Evolutionary conservation across 2,797 vertebrate species (phyloP).

Genomic region (Borostomias antarcticus): DNA sequence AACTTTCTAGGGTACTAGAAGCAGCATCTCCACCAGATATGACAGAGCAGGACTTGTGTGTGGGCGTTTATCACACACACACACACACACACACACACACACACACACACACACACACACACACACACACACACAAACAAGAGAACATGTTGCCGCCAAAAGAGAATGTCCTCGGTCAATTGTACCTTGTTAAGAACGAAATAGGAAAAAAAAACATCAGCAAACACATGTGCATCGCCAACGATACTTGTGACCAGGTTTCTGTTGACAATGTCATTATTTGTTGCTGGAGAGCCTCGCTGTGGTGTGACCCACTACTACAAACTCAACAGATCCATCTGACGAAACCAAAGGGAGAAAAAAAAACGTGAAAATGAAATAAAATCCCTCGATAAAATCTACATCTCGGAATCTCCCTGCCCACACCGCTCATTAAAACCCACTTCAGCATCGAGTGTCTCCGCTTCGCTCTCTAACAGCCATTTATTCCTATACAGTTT

Average conservation of each 20-base stretch:
- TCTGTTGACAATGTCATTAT: too few species aligned
- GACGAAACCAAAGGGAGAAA: background rate
- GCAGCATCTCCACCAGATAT: too few species aligned
- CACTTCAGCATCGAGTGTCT: background rate
- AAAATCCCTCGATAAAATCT: background rate
- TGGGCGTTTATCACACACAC: too few species aligned
- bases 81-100: background rate
- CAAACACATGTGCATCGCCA: too few species aligned
- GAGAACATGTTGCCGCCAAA: too few species aligned
- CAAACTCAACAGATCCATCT: background rate
- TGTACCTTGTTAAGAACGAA: too few species aligned
- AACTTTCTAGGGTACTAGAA: too few species aligned
- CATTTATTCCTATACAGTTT: too few species aligned
- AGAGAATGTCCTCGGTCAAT: too few species aligned
- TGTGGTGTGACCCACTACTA: background rate
- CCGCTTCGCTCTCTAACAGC: background rate
- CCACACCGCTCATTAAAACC: background rate
- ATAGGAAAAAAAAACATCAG: too few species aligned
- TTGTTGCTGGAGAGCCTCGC: background rate
- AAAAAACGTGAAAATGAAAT: background rate
- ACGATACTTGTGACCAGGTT: too few species aligned
- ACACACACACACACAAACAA: background rate
- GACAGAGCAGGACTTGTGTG: too few species aligned
- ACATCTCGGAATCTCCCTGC: background rate
- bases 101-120: background rate